phyloP scores from a whole-genome alignment of 2,113 vertebrate genomes.

The Caloenas nicobarica region DNA sequence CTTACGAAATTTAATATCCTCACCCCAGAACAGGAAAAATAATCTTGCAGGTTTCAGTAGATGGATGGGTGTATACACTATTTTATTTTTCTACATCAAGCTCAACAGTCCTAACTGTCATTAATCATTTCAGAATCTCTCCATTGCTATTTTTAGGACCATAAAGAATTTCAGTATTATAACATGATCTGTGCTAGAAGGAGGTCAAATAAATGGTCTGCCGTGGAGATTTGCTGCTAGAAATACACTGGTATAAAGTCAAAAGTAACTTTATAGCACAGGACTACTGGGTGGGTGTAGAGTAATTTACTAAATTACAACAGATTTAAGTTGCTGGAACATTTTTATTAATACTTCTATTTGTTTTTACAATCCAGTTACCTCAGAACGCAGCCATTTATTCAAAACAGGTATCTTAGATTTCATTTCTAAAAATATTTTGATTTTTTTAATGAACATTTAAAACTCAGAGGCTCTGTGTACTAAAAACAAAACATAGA shows the following conservation, averaged over 20 bases:
- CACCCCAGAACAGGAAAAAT: slow-evolving; percentile 31
- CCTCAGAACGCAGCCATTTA: slow-evolving; percentile 37
- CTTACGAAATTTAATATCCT: slow-evolving; percentile 32
- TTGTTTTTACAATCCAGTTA: slow-evolving; percentile 58
- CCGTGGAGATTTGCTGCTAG: slow-evolving; percentile 5
- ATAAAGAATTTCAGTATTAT: slow-evolving; percentile 46
- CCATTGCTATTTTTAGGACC: slow-evolving; percentile 32
- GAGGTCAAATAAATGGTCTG: slow-evolving; percentile 23
- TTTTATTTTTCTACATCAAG: slow-evolving; percentile 35
- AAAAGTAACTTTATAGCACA: slow-evolving; percentile 38
- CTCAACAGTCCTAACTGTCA: slow-evolving; percentile 47
- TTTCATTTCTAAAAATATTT: slow-evolving; percentile 53
- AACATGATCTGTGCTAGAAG: not conserved
- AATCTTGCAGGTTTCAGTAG: slow-evolving; percentile 51
- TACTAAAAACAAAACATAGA: not conserved
- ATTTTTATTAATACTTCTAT: slow-evolving; percentile 57
- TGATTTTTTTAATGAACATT: slow-evolving; percentile 28
- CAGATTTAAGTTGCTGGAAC: slow-evolving; percentile 38
- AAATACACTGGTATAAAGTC: slow-evolving; percentile 26
- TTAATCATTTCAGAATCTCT: slow-evolving; percentile 64
- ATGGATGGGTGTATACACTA: slow-evolving; percentile 30
- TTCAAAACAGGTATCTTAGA: slow-evolving; percentile 47
- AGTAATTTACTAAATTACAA: slow-evolving; percentile 54
- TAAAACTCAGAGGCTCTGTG: slow-evolving; percentile 22
- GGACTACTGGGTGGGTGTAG: slow-evolving; percentile 4